phyloP scores from a whole-genome alignment of 2,113 vertebrate species.

The Eptesicus fuscus region DNA sequence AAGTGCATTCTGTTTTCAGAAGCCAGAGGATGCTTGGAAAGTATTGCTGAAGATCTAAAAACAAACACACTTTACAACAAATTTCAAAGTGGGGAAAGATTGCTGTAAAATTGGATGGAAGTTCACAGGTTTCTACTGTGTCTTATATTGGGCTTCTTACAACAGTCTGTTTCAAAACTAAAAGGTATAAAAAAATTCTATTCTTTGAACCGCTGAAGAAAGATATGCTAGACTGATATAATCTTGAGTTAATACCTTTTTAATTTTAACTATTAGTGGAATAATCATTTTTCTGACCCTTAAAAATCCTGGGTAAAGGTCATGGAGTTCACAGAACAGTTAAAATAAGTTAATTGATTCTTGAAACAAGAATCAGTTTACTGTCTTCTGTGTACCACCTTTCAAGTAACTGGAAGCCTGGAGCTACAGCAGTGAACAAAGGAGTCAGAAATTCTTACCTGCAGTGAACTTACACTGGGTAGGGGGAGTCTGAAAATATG shows the following conservation, averaged over 20 bases:
- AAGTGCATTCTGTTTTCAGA: neutral
- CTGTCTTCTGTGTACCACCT: neutral
- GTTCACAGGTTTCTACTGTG: neutral
- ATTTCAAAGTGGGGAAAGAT: neutral
- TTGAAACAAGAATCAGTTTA: neutral
- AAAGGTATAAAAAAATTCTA: neutral
- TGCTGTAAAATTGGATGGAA: neutral
- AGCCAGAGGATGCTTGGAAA: neutral
- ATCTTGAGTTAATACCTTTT: neutral
- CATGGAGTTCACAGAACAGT: neutral
- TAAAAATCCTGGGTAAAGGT: neutral
- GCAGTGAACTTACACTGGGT: accelerated
- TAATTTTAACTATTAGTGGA: neutral
- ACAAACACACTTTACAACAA: neutral
- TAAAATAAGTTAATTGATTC: neutral
- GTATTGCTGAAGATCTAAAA: neutral
- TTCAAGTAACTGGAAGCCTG: neutral
- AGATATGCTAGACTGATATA: neutral
- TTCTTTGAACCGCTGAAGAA: neutral
- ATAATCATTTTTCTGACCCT: neutral
- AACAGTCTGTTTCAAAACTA: neutral
- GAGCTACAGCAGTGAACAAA: neutral
- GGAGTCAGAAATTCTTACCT: neutral
- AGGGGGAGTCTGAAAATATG: neutral
- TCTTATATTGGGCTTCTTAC: neutral